A percentile compares a stretch with the other conserved stretches of the same genome.
These are phyloP conservation scores for Nomada goodeniana DNA, from an alignment of 2,888 invertebrate genomes.

Conservation along the genomic window DNA sequence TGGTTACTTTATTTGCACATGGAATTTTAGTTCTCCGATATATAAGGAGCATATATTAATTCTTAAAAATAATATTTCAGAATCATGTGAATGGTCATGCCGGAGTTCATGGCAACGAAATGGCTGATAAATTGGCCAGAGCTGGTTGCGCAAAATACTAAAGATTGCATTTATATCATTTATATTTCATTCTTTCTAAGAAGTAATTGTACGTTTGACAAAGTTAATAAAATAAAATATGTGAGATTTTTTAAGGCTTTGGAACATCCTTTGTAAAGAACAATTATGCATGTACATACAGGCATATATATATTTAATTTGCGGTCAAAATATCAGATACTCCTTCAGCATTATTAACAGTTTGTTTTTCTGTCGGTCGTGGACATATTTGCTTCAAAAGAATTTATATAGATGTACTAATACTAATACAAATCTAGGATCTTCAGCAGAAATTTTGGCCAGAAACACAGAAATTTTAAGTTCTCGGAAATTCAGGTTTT, in stretches of 20 bases:
- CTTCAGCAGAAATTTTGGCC: too few relatives aligned
- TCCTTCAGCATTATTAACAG: neutral
- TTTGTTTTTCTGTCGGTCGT: conserved; percentile 11
- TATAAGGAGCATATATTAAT: too few relatives aligned
- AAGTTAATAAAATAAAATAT: too few relatives aligned
- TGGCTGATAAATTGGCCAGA: conserved; percentile 94
- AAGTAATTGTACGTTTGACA: too few relatives aligned
- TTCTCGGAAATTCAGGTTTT: too few relatives aligned
- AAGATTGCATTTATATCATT: neutral
- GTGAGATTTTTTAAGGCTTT: neutral
- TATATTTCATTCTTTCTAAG: too few relatives aligned
- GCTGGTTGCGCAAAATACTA: conserved; percentile 86
- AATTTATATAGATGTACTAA: conserved; percentile 67
- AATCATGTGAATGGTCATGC: conserved; percentile 93
- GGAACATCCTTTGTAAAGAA: neutral
- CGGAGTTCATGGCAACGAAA: conserved; percentile 95
- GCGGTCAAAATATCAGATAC: conserved; percentile 18
- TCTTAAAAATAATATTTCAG: conserved; percentile 73
- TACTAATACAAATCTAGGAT: too few relatives aligned
- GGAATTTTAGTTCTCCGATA: too few relatives aligned
- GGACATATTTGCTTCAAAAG: conserved; percentile 75
- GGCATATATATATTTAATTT: neutral
- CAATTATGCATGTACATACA: neutral
- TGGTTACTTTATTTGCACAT: too few relatives aligned
- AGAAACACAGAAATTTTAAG: too few relatives aligned